Percentiles rank a stretch among this genome's conserved stretches.
Conservation (phyloP, 2,888 invertebrate species). For the Crematogaster levior region DNA sequence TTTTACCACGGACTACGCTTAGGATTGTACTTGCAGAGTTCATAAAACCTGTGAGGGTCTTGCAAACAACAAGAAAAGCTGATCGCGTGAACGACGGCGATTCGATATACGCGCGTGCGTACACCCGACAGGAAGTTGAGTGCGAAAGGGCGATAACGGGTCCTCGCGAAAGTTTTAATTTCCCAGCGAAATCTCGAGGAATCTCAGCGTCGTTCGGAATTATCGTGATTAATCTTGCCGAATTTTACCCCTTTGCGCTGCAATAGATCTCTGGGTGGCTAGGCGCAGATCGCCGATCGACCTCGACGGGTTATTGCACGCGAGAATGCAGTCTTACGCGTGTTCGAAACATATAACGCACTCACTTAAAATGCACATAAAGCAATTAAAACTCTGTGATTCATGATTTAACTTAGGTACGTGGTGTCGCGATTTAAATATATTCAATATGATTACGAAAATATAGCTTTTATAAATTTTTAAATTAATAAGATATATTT, state of each 20-base stretch:
- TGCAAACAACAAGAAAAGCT: conserved; percentile 20
- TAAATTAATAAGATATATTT: neutral
- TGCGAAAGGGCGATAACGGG: conserved; percentile 54
- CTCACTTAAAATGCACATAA: conserved; percentile 34
- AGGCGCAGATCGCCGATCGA: conserved; percentile 37
- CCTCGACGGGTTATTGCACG: conserved; percentile 42
- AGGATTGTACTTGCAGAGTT: neutral
- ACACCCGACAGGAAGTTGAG: conserved; percentile 63
- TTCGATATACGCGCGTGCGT: conserved; percentile 61
- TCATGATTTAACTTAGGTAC: conserved; percentile 6
- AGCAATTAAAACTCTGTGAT: conserved; percentile 44
- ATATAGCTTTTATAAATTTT: neutral
- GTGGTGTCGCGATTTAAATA: neutral
- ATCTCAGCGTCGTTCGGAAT: conserved; percentile 36
- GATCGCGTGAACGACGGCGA: conserved; percentile 71
- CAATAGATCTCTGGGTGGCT: conserved; percentile 32
- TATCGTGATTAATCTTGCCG: conserved; percentile 51
- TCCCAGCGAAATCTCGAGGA: no score
- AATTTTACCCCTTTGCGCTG: conserved; percentile 37
- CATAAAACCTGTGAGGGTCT: neutral
- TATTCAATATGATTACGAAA: neutral
- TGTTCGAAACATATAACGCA: conserved; percentile 39
- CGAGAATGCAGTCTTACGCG: conserved; percentile 42
- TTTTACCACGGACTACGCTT: neutral
- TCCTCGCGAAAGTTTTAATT: conserved; percentile 69